Evolutionary conservation across 2,888 invertebrate genomes (phyloP).

Genomic region (Cyrtodaria siliqua): DNA sequence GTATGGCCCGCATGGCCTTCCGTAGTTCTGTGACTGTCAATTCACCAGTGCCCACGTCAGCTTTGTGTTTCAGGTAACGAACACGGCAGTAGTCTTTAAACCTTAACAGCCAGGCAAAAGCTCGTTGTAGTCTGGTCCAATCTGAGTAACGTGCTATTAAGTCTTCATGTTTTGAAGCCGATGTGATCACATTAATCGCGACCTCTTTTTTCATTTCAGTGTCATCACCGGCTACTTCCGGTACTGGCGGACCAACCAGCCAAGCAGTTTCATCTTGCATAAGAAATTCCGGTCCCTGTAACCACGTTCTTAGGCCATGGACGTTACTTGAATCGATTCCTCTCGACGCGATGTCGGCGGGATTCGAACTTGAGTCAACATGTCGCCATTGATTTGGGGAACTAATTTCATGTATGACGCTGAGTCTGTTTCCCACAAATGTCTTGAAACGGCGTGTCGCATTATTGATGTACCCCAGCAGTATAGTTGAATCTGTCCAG

Average conservation of each 20-base stretch:
- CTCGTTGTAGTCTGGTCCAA: constrained; percentile 24
- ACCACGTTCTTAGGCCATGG: constrained; percentile 15
- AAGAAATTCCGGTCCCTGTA: constrained; percentile 42
- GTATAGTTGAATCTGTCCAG: constrained; percentile 63
- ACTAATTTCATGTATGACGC: constrained; percentile 52
- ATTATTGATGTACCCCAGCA: constrained; percentile 64
- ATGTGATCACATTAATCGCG: constrained; percentile 13
- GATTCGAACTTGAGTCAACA: constrained; percentile 54
- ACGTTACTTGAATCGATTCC: constrained; percentile 25
- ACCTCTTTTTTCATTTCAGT: constrained; percentile 30
- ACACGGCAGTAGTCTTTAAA: constrained; percentile 20
- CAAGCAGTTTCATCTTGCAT: constrained; percentile 6
- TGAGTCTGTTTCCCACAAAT: constrained; percentile 66
- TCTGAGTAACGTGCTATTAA: constrained; percentile 19
- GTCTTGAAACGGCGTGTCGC: constrained; percentile 56
- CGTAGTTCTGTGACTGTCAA: constrained; percentile 3
- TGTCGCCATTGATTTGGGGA: constrained; percentile 57
- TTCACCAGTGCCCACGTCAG: background rate
- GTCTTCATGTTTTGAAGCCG: constrained; percentile 8
- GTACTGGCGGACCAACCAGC: constrained; percentile 10
- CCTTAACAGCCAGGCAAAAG: constrained; percentile 25
- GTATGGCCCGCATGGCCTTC: constrained; percentile 12
- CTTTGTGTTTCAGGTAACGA: constrained; percentile 14
- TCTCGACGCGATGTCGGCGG: constrained; percentile 60
- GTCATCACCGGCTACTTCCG: constrained; percentile 25